Evolutionary conservation across 2,888 invertebrate species (phyloP), one percentile per base, ranked within the genome.

Genomic region (Cheilosia grossa): DNA sequence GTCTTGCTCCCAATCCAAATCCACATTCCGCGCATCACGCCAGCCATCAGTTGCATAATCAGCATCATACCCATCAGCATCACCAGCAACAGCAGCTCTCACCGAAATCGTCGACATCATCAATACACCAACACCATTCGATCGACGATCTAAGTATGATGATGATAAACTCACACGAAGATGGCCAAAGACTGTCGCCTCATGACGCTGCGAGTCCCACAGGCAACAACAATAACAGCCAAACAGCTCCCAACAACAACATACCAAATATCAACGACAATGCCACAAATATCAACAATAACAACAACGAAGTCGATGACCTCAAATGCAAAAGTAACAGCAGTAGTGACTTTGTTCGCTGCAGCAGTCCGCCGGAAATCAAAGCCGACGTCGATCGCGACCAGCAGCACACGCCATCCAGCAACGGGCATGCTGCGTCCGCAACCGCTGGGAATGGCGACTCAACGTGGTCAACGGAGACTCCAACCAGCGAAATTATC

Each of bases 401-500:
- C 4, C 73, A 82, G 9, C 66, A 69, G 42, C 87, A 82, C 17
- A 82, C 82, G 5, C 87, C 77, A 24, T 72, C 81, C 10, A 82
- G 83, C 40, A 73, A 72, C 44, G 81, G 49, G 0, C 75, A 67
- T 10, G 56, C 53, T 5, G 72, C 66, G 10, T 61, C 54, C 15
- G 40, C 40, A 15, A 47, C 24, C 5, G 70, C 75, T 1, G 75
- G 75, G 5, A 85, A 81, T 40, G 75, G 85, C 21, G 81, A 85
- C 40, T 61, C 85, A 4, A 49, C 75, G 6, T 85, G 85, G 85
- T 85, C 85, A 19, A 72, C 75, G n/a, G 85, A 81, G 61, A 85
- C 85, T 42, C 72, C 81, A 33, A 85, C 72, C 19, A 85, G 81
- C 17, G 85, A 85, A 44, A 81, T 85, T 10, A 63, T 72, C 47